Evolutionary conservation across 2,113 vertebrate genomes (phyloP), one percentile per base, ranked within the genome.

Genomic region (Vimba vimba): DNA sequence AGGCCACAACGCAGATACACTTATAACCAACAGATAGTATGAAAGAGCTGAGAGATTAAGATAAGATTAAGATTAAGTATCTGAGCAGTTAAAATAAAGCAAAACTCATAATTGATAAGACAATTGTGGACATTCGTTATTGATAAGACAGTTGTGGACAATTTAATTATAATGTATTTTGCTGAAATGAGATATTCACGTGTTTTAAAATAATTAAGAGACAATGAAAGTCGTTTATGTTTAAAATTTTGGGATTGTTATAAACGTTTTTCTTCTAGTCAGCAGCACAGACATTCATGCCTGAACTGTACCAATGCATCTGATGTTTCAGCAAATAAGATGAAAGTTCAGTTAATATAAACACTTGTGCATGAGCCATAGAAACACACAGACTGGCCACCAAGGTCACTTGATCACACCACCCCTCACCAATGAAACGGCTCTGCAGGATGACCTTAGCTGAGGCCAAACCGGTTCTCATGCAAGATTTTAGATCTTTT

Each of bases 331-430:
- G 90, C 87, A 90, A 92, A 91, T 90, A 83, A 11, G 87, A 73
- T 15, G 66, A 92, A 91, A 87, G 90, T 86, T 92, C 11, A 92
- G n/a, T 69, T 75, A 13, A 0, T 76, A 77, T 52, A 66, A 85
- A 85, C 83, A n/a, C 17, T 64, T 82, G 82, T 50, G 68, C 9
- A 25, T 81, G 88, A 90, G 85, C 71, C 19, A n/a, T 11, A 90
- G 75, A 91, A 78, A 90, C 89, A 86, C 83, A 45, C 1, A 33
- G 50, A 30, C 73, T 13, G 1, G 60, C 50, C 85, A 79, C 75
- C 45, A 57, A 66, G 87, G 88, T 90, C 86, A 69, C 4, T 73
- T 52, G 85, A 87, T 92, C 91, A 62, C 30, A 91, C 91, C 92
- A 93, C 91, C 71, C 33, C 23, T 79, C 90, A 82, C 89, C 85